Evolutionary conservation across 2,888 invertebrate species (phyloP), one percentile per base, ranked within the genome.

Genomic region (Pimpla rufipes): DNA sequence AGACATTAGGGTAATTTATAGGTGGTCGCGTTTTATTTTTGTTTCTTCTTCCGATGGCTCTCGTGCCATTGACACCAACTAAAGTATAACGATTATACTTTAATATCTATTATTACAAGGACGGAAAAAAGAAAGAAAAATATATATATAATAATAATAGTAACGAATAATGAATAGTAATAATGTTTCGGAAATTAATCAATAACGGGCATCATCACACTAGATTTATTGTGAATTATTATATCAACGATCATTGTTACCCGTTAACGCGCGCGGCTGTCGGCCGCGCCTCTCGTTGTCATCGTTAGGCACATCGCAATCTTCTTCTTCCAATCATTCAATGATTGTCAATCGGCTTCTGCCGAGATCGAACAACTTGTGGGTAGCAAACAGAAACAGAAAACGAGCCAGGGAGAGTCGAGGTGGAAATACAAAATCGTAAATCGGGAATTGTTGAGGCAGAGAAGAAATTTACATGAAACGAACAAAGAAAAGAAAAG

Each of bases 311-410:
- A 50, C 59, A 73, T 29, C 45, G 42, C 7, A 35, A 73, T 73
- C 73, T 23, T 55, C 16, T 57, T 16, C 42, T 16, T 59, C 42
- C 16, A 10, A 57, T 57, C 71, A 23, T 71, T 23, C 55, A 71
- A 57, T 71, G 71, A 55, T 70, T 55, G 13, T 23, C 71, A 73
- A 78, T 80, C 79, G 74, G 68, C 80, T 74, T 79, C 78, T 81
- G 23, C 84, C 86, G 84, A 81, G 74, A 59, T 76, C 78, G 86
- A 88, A 87, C 88, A 89, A 89, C 89, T 90, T 89, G 89, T 88
- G 88, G 89, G 89, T 90, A 89, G 89, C 89, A 87, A 85, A 87
- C 87, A 71, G 81, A 67, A 66, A 84, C 82, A 70, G 83, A 16
- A 52, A 42, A 52, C 74, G 71, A 85, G 1, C 5, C 37, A 62